Evolutionary conservation across 2,888 invertebrate species (phyloP).

Genomic region (Nephrocerus scutellatus): DNA sequence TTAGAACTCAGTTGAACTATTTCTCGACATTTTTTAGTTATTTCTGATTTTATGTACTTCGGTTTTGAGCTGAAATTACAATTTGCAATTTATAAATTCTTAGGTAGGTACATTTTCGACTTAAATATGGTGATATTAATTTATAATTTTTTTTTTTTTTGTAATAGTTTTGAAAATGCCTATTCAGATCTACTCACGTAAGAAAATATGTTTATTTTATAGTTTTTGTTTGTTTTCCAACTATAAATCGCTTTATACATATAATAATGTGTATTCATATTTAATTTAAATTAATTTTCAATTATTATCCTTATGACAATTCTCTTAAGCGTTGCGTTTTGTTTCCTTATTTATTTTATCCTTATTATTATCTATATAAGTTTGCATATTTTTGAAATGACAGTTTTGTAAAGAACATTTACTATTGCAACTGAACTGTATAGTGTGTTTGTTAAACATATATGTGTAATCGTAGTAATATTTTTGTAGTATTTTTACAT

Average conservation of each 20-base stretch:
- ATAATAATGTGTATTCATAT: constrained; percentile 13
- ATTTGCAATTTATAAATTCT: too few relatives aligned
- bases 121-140: constrained; percentile 7
- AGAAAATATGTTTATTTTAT: constrained; percentile 20
- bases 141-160: constrained; percentile 9
- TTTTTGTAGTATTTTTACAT: constrained; percentile 10
- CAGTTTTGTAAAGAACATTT: too few relatives aligned
- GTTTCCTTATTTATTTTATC: constrained; percentile 5
- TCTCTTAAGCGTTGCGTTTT: constrained; percentile 19
- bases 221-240: constrained; percentile 8
- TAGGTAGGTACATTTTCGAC: constrained; percentile 8
- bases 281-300: constrained; percentile 15
- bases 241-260: constrained; percentile 15
- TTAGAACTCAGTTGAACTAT: too few relatives aligned
- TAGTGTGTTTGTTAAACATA: constrained; percentile 19
- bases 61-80: too few relatives aligned
- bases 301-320: constrained; percentile 21
- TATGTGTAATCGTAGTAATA: background rate
- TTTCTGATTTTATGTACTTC: too few relatives aligned
- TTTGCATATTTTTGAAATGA: constrained; percentile 18
- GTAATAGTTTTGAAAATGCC: constrained; percentile 21
- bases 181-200: too few relatives aligned
- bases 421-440: too few relatives aligned
- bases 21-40: too few relatives aligned
- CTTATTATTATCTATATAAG: constrained; percentile 13